These are phyloP conservation scores for Hetaerina titia DNA, from an alignment of 2,888 invertebrate genomes.

Conservation along the genomic window DNA sequence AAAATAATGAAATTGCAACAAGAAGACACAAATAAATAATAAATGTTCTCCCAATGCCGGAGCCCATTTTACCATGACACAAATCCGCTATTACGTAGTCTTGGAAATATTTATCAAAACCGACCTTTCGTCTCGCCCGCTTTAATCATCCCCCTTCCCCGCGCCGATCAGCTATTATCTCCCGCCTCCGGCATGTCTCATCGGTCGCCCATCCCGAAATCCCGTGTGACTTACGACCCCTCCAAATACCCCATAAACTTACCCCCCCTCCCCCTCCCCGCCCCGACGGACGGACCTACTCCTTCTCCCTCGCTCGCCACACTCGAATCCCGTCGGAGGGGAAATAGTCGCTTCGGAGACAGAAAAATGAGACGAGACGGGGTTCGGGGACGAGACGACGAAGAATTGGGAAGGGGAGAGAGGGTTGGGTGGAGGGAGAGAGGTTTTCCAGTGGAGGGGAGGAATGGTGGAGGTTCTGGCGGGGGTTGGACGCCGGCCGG, in stretches of 20 bases:
- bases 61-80: too few relatives aligned
- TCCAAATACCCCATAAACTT: too few relatives aligned
- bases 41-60: too few relatives aligned
- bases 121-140: not conserved
- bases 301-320: not conserved
- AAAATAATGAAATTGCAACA: too few relatives aligned
- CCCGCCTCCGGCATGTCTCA: not conserved
- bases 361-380: not conserved
- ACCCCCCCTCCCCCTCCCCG: not conserved
- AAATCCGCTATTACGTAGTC: too few relatives aligned
- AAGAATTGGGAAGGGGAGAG: not conserved
- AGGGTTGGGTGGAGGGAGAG: not conserved
- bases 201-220: not conserved
- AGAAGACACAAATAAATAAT: too few relatives aligned
- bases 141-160: not conserved
- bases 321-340: not conserved
- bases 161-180: not conserved
- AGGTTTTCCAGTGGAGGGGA: not conserved
- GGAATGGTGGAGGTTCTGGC: too few relatives aligned
- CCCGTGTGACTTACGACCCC: not conserved
- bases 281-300: not conserved
- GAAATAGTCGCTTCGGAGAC: too few relatives aligned
- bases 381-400: not conserved
- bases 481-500: not conserved
- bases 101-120: not conserved